Evolutionary conservation across 2,797 vertebrate species (phyloP).

Genomic region (Vultur gryphus): DNA sequence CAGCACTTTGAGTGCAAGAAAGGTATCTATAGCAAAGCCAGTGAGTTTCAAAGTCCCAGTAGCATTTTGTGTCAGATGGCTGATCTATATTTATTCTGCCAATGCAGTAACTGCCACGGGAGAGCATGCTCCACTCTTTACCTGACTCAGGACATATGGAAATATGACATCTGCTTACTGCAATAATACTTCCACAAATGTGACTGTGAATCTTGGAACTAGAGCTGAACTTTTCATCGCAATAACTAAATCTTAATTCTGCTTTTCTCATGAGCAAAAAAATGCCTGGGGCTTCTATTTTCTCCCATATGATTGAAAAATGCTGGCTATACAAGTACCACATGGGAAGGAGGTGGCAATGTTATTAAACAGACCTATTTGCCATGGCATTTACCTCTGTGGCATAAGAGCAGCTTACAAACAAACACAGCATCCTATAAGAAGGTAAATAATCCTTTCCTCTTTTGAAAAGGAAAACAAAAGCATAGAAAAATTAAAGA

Average conservation of each 20-base stretch:
- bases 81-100: neutral
- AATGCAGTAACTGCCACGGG: neutral
- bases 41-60: neutral
- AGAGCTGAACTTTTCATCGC: neutral
- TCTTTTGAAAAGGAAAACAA: neutral
- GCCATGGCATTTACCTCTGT: conserved; percentile 7
- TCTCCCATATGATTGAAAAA: neutral
- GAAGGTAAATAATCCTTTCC: neutral
- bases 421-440: neutral
- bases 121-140: neutral
- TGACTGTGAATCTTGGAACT: neutral
- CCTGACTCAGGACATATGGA: neutral
- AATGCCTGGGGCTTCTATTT: neutral
- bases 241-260: neutral
- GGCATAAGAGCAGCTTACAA: neutral
- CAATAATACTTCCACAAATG: neutral
- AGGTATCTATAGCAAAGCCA: neutral
- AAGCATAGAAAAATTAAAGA: neutral
- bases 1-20: neutral
- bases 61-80: neutral
- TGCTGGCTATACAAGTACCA: neutral
- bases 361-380: conserved; percentile 2
- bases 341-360: neutral
- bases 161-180: conserved; percentile 11
- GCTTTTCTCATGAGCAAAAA: neutral